Conservation (phyloP, 2,113 vertebrate genomes). For the Philantomba maxwellii region DNA sequence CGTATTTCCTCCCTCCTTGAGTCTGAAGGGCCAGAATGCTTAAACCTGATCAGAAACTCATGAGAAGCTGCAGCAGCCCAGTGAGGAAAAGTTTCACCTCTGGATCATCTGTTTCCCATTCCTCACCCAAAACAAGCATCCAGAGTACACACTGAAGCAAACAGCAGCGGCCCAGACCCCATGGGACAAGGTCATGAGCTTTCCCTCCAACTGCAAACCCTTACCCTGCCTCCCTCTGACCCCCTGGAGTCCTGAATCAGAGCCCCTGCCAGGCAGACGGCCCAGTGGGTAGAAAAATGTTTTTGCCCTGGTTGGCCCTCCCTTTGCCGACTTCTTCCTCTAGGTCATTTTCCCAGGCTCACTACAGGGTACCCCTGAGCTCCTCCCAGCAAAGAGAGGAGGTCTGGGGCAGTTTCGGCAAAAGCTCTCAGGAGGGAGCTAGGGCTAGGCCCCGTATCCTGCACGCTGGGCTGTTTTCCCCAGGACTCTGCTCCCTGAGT, state of each 20-base stretch:
- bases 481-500: neutral
- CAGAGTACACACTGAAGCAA: neutral
- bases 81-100: neutral
- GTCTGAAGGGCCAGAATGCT: neutral
- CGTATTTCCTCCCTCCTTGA: neutral
- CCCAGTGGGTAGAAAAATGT: neutral
- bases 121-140: neutral
- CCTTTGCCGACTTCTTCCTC: neutral
- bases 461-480: neutral
- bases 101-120: neutral
- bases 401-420: neutral
- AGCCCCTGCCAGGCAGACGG: neutral
- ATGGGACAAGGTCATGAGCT: neutral
- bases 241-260: neutral
- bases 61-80: neutral
- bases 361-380: neutral
- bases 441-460: too few relatives aligned
- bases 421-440: neutral
- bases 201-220: neutral
- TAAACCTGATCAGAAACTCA: neutral
- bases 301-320: neutral
- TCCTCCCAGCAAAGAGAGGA: neutral
- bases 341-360: neutral
- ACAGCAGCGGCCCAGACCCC: neutral
- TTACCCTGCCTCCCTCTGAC: neutral